A percentile compares a stretch with the other conserved stretches of the same genome.
Conservation (phyloP, 2,888 invertebrate genomes). For the Calameuta filiformis region DNA sequence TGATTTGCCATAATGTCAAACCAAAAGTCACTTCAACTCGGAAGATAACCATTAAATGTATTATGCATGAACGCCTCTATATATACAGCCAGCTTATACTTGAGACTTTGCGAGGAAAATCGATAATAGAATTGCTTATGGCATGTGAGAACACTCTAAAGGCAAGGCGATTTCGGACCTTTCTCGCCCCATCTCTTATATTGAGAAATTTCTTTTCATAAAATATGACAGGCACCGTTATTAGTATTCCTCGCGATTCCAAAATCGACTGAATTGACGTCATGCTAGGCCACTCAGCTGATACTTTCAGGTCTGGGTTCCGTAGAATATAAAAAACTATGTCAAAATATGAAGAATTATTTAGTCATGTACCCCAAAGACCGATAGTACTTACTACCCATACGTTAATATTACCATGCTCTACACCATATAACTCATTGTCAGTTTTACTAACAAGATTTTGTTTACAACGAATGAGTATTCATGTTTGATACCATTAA, state of each 20-base stretch:
- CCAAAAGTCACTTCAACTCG: background rate
- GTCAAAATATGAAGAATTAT: background rate
- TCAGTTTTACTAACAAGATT: background rate
- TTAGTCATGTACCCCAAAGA: background rate
- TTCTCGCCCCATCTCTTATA: background rate
- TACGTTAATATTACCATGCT: background rate
- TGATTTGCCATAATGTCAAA: background rate
- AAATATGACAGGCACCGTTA: background rate
- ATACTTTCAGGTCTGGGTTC: no score
- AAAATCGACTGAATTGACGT: background rate
- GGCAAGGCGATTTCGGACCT: constrained; percentile 42
- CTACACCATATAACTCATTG: background rate
- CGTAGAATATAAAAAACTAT: background rate
- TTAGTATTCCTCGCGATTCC: background rate
- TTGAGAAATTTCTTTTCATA: background rate
- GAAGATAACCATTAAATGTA: background rate
- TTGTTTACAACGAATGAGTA: background rate
- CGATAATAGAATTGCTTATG: constrained; percentile 60
- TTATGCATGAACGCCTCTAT: background rate
- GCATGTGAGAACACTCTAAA: constrained; percentile 51
- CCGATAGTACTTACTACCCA: background rate
- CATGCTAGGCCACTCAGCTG: no score
- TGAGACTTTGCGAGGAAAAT: constrained; percentile 36
- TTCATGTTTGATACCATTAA: background rate
- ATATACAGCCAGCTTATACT: background rate